Percentiles rank a stretch among this genome's conserved stretches.
Conservation (phyloP, 2,888 invertebrate species). For the Emmelina monodactyla region DNA sequence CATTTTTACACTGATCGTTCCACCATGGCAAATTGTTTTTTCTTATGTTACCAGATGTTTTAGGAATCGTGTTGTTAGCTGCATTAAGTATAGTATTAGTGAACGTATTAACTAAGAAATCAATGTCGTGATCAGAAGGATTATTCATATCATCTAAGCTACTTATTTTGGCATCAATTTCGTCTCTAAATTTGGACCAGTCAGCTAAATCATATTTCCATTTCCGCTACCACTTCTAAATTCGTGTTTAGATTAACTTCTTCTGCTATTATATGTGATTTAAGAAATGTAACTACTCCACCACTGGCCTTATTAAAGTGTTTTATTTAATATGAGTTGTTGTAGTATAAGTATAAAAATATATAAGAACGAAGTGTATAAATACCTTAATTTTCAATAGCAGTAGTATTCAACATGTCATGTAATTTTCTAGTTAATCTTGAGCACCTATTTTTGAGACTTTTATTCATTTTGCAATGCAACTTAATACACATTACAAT, state of each 20-base stretch:
- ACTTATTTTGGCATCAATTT: conserved; percentile 3
- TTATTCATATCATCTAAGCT: background rate
- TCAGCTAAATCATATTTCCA: conserved; percentile 8
- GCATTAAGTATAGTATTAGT: background rate
- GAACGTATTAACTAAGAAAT: background rate
- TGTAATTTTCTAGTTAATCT: conserved; percentile 6
- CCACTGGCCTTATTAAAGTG: conserved; percentile 42
- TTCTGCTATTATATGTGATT: background rate
- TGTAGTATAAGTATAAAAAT: background rate
- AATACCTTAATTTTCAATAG: too few relatives aligned
- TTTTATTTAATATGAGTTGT: background rate
- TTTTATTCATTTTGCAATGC: conserved; percentile 7
- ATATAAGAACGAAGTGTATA: background rate
- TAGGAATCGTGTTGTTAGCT: background rate
- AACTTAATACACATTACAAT: conserved; percentile 4
- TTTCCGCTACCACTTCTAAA: conserved; percentile 8
- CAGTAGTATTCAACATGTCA: conserved; percentile 1
- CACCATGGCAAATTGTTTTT: conserved; percentile 2
- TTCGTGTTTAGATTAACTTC: background rate
- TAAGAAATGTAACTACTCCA: background rate
- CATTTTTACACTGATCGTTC: conserved; percentile 4
- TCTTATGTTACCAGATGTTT: background rate
- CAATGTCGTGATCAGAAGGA: background rate
- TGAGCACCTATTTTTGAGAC: conserved; percentile 7
- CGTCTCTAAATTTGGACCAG: conserved; percentile 3